Base-by-base conservation (phyloP, 37 sponge, comb jelly and placozoan genomes). In the Hormiphora californensis region DNA sequence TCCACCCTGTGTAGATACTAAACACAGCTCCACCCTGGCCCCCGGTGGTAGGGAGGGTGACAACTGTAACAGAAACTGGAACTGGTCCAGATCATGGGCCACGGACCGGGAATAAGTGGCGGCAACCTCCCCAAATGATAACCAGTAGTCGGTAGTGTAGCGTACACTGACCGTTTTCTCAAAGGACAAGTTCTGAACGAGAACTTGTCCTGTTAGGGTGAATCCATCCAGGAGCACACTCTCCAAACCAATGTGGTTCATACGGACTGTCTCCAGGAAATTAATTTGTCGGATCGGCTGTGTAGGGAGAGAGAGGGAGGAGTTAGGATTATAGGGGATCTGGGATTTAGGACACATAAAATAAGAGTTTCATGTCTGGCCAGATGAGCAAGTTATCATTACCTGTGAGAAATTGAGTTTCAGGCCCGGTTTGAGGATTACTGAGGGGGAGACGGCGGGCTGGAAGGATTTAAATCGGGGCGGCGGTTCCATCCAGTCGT, bases 361-460 rank as follows among this genome's bases (percentile, higher is more conserved):
- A n/a, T n/a, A n/a, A n/a, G n/a, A n/a, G n/a, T n/a, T 17, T 12
- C 51, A 46, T 46, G 12, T 46, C 51, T 17, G 8, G 12, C 51
- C 51, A 46, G 51, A 46, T 12, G 51, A 46, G 12, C 11, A 46
- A 46, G 12, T 46, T 46, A 17, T 46, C 51, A 46, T 46, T 67
- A 73, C 81, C 81, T 73, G 81, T 37, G 81, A 21, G 38, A 73
- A 73, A 28, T 73, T 73, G n/a, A 73, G 81, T 73, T 46, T 27
- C 46, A 73, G 81, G n/a, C 22, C 81, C n/a, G 81, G 81, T 21
- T 21, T 7, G 2, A 41, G 46, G 7, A 30, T 57, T 4, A 4
- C 25, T 5, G 59, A 40, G 81, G 43, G 7, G 46, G 25, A 40
- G 5, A 3, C 2, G 44, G 81, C 3, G 61, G 23, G 61, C 30